These are phyloP conservation scores for Syngnathoides biaculeatus DNA, from an alignment of 2,113 vertebrate genomes.

Conservation along the genomic window DNA sequence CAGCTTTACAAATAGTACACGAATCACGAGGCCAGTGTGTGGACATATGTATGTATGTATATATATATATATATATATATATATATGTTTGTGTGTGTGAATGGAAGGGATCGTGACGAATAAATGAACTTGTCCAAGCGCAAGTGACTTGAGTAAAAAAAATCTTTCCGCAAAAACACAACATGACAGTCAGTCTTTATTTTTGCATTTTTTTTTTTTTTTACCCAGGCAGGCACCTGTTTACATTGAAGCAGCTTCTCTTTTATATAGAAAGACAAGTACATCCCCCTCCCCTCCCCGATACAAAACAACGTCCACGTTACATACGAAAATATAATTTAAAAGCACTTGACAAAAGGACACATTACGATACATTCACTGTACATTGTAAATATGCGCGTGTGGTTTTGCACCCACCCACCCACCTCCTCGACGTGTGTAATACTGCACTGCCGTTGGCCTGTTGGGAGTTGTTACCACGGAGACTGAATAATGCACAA, in stretches of 20 bases:
- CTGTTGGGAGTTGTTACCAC: conserved; percentile 70
- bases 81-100: conserved; percentile 45
- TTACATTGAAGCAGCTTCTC: conserved; percentile 94
- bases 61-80: too few relatives aligned
- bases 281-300: conserved; percentile 62
- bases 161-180: neutral
- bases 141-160: conserved; percentile 1
- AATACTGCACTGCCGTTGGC: conserved; percentile 37
- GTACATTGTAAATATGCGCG: conserved; percentile 86
- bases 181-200: conserved; percentile 34
- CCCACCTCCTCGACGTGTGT: conserved; percentile 49
- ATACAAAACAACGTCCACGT: conserved; percentile 89
- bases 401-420: neutral
- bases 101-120: conserved; percentile 62
- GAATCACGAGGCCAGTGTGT: conserved; percentile 39
- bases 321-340: conserved; percentile 99
- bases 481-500: conserved; percentile 53
- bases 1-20: conserved; percentile 54
- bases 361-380: conserved; percentile 96
- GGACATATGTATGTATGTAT: conserved; percentile 18
- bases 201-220: conserved; percentile 55
- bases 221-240: conserved; percentile 74
- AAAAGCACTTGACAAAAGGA: conserved; percentile 96
- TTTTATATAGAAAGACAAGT: conserved; percentile 80
- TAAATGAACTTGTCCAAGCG: conserved; percentile 63